A percentile compares a stretch with the other conserved stretches of the same genome.
Evolutionary conservation across 2,888 invertebrate species (phyloP).

Genomic region (Coenonympha glycerion): DNA sequence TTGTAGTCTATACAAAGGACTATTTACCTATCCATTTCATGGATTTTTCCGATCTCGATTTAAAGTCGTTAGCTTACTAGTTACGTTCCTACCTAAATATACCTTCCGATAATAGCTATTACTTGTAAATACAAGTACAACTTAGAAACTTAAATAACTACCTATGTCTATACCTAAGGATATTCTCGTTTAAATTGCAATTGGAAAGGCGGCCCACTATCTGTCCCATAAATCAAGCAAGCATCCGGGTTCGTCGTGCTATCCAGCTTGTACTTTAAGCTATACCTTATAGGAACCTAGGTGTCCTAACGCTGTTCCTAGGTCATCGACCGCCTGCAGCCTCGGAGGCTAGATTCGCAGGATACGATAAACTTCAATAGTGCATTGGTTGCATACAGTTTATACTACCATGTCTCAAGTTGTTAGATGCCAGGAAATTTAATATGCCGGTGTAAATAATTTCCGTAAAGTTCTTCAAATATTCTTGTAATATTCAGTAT

Average conservation of each 20-base stretch:
- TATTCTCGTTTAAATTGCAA: slow-evolving; percentile 24
- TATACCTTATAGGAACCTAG: slow-evolving; percentile 42
- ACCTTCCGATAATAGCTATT: no score
- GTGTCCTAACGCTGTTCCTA: slow-evolving; percentile 62
- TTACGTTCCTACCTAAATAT: no score
- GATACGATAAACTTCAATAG: slow-evolving; percentile 74
- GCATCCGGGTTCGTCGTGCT: slow-evolving; percentile 53
- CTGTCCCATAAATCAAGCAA: slow-evolving; percentile 33
- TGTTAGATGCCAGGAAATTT: slow-evolving; percentile 35
- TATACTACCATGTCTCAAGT: slow-evolving; percentile 36
- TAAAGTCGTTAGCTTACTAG: no score
- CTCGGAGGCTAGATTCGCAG: slow-evolving; percentile 65
- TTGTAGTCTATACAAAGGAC: no score
- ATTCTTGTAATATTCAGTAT: neutral
- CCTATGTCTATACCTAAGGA: no score
- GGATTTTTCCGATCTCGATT: no score
- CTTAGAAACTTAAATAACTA: no score
- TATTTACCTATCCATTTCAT: no score
- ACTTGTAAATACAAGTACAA: no score
- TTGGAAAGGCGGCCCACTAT: slow-evolving; percentile 30
- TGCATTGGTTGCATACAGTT: slow-evolving; percentile 60
- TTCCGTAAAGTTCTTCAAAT: neutral
- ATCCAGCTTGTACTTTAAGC: slow-evolving; percentile 48
- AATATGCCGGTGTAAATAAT: slow-evolving; percentile 6
- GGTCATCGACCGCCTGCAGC: slow-evolving; percentile 60